These are phyloP conservation scores for Brachirus orientalis DNA, from an alignment of 2,113 vertebrate species.

Conservation along the genomic window DNA sequence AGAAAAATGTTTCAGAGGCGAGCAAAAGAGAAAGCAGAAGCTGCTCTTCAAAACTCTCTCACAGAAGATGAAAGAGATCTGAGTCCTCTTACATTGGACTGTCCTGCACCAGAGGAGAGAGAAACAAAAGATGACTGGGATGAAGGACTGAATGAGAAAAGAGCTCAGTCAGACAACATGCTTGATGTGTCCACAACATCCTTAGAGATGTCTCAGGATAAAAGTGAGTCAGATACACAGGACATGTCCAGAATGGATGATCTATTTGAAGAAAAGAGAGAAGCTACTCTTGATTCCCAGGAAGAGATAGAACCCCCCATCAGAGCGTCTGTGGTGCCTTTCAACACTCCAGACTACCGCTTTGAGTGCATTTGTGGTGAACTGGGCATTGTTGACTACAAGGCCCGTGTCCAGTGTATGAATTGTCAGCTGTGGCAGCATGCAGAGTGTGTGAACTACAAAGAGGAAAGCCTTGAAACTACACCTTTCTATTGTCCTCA, in stretches of 20 bases:
- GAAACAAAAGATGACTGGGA: slow-evolving; percentile 30
- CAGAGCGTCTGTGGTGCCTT: slow-evolving; percentile 77
- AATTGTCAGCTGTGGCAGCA: slow-evolving; percentile 97
- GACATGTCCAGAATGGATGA: background rate
- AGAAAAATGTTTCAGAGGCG: slow-evolving; percentile 74
- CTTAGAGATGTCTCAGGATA: slow-evolving; percentile 17
- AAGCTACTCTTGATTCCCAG: slow-evolving; percentile 5
- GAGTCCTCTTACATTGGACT: slow-evolving; percentile 23
- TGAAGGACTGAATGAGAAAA: slow-evolving; percentile 15
- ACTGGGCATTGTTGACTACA: slow-evolving; percentile 88
- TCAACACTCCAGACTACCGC: slow-evolving; percentile 87
- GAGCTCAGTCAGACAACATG: slow-evolving; percentile 14
- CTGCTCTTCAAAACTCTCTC: slow-evolving; percentile 55
- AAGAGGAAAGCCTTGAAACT: slow-evolving; percentile 88
- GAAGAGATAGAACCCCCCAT: slow-evolving; percentile 50
- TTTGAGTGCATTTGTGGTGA: slow-evolving; percentile 98
- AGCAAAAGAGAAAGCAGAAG: slow-evolving; percentile 72
- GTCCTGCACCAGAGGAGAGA: slow-evolving; percentile 6
- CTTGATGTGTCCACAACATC: slow-evolving; percentile 8
- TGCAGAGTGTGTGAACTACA: slow-evolving; percentile 95
- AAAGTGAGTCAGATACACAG: slow-evolving; percentile 18
- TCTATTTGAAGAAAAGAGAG: background rate
- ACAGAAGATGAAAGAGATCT: slow-evolving; percentile 58
- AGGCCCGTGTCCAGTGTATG: slow-evolving; percentile 96
- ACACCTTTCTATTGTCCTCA: slow-evolving; percentile 98